Evolutionary conservation across 1,140 invertebrate genomes (phyloP).

Genomic region (Belonocnema kinseyi): DNA sequence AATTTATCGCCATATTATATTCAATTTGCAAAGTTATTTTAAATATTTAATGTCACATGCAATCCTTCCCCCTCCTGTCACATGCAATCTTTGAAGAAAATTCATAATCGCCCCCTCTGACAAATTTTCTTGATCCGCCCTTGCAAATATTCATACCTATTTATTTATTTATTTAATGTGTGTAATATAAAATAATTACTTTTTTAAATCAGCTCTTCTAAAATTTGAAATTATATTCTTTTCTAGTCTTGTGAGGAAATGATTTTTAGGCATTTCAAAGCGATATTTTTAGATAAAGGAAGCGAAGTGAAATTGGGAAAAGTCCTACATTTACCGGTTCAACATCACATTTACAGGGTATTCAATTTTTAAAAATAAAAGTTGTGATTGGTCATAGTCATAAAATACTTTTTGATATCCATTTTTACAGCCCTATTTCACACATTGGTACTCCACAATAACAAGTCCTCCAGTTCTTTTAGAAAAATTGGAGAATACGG

Average conservation of each 20-base stretch:
- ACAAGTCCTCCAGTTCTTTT: conserved; percentile 48
- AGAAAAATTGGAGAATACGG: conserved; percentile 41
- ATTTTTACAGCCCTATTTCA: conserved; percentile 53
- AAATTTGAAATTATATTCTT: background rate
- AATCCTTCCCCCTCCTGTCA: too few species aligned
- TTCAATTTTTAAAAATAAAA: conserved; percentile 4
- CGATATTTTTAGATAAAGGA: conserved; percentile 32
- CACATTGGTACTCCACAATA: conserved; percentile 49
- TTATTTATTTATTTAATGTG: background rate
- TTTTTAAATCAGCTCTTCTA: background rate
- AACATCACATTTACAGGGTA: conserved; percentile 58
- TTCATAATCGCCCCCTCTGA: too few species aligned
- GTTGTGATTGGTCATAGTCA: conserved; percentile 9
- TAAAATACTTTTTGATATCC: background rate
- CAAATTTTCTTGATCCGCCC: too few species aligned
- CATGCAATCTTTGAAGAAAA: too few species aligned
- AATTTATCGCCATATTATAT: too few species aligned
- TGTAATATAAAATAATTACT: background rate
- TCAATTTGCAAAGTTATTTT: too few species aligned
- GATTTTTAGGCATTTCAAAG: conserved; percentile 56
- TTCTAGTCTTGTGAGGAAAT: conserved; percentile 55
- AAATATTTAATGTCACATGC: too few species aligned
- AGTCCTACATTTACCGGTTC: conserved; percentile 50
- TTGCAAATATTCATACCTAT: background rate
- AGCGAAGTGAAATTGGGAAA: conserved; percentile 41